A percentile compares a stretch with the other conserved stretches of the same genome.
Conservation (phyloP, 1,140 invertebrate species). For the Diorhabda sublineata region DNA sequence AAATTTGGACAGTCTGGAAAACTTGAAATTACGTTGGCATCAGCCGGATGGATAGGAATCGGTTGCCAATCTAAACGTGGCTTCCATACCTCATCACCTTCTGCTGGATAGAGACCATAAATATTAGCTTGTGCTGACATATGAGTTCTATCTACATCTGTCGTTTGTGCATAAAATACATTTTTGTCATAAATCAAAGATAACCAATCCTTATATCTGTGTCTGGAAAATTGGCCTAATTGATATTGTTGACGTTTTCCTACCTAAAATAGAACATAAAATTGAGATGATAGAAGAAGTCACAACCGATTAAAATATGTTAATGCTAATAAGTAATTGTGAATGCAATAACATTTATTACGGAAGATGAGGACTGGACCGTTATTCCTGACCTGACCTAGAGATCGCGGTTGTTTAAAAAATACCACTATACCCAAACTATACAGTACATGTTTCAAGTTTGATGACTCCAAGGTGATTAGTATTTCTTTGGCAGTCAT, state of each 20-base stretch:
- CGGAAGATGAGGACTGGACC: too few species aligned
- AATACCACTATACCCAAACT: too few species aligned
- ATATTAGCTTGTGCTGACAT: constrained; percentile 2
- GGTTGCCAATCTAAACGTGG: background rate
- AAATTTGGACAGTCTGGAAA: background rate
- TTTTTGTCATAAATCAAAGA: background rate
- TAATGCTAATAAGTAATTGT: too few species aligned
- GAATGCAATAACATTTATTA: too few species aligned
- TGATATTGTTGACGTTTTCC: background rate
- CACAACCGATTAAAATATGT: too few species aligned
- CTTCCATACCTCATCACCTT: background rate
- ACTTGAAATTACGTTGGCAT: background rate
- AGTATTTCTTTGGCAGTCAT: too few species aligned
- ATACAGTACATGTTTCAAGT: too few species aligned
- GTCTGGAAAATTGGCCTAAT: background rate
- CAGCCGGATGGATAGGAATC: background rate
- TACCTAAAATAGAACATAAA: background rate
- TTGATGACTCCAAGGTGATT: too few species aligned
- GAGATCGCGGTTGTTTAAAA: too few species aligned
- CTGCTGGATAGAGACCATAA: background rate
- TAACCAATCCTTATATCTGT: background rate
- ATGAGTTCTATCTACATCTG: background rate
- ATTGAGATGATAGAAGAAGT: too few species aligned
- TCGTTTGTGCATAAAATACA: background rate
- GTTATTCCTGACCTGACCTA: too few species aligned